Evolutionary conservation across 2,113 vertebrate genomes (phyloP).

Genomic region (Felis chaus): DNA sequence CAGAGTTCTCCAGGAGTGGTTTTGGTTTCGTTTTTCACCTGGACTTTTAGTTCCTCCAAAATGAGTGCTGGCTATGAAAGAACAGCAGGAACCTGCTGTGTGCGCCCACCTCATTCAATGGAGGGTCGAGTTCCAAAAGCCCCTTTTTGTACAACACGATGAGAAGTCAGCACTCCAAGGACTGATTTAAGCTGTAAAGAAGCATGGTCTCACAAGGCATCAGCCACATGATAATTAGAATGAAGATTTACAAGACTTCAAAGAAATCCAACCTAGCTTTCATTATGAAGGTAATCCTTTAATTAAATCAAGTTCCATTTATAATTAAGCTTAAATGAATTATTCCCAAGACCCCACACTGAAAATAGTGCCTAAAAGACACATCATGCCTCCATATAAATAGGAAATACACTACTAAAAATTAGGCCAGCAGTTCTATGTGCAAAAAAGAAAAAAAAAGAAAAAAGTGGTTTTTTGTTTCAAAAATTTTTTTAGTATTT

Average conservation of each 20-base stretch:
- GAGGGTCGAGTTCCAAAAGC: not conserved
- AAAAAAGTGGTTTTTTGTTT: too few relatives aligned
- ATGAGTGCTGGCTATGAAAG: not conserved
- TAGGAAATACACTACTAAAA: not conserved
- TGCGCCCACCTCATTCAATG: fast-evolving
- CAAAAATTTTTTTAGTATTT: too few relatives aligned
- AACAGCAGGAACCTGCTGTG: not conserved
- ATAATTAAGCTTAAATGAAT: slow-evolving; percentile 44
- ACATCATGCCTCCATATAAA: not conserved
- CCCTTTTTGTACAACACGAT: not conserved
- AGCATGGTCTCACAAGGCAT: not conserved
- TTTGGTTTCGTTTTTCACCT: not conserved
- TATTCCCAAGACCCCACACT: not conserved
- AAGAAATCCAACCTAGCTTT: not conserved
- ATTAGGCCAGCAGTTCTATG: not conserved
- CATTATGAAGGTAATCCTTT: not conserved
- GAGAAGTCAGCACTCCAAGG: not conserved
- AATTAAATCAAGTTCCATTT: slow-evolving; percentile 51
- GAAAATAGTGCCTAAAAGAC: not conserved
- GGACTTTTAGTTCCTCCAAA: not conserved
- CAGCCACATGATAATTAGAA: not conserved
- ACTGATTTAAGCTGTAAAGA: not conserved
- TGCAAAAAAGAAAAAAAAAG: not conserved
- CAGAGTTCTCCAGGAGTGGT: not conserved
- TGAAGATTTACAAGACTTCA: not conserved